phyloP scores from a whole-genome alignment of 2,113 vertebrate genomes.

The Scomber colias region DNA sequence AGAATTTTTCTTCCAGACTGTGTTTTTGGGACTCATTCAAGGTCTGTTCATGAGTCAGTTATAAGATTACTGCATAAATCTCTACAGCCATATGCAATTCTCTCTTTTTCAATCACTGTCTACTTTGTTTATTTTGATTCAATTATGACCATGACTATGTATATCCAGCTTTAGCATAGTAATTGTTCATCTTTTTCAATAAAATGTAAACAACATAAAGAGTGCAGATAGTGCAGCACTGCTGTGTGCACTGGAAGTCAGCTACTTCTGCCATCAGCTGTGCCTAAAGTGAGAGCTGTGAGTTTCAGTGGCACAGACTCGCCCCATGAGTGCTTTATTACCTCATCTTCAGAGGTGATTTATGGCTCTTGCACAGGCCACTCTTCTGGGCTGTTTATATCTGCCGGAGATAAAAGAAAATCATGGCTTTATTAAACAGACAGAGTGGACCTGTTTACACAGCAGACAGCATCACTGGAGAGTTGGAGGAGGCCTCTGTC shows the following conservation, averaged over 20 bases:
- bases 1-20: slow-evolving; percentile 52
- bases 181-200: slow-evolving; percentile 13
- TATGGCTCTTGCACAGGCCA: slow-evolving; percentile 59
- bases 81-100: background rate
- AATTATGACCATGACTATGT: slow-evolving; percentile 8
- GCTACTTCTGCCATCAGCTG: slow-evolving; percentile 58
- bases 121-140: slow-evolving; percentile 21
- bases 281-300: slow-evolving; percentile 43
- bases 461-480: slow-evolving; percentile 49
- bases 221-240: slow-evolving; percentile 24
- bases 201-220: background rate
- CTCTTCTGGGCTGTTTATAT: slow-evolving; percentile 75
- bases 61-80: slow-evolving; percentile 40
- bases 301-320: slow-evolving; percentile 43
- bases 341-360: slow-evolving; percentile 74
- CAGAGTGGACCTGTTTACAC: slow-evolving; percentile 66
- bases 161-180: slow-evolving; percentile 1
- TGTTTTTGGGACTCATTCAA: slow-evolving; percentile 45
- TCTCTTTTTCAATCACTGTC: slow-evolving; percentile 10
- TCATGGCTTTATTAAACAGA: slow-evolving; percentile 72
- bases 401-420: slow-evolving; percentile 78
- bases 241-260: slow-evolving; percentile 32
- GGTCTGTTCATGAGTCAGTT: slow-evolving; percentile 43
- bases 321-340: slow-evolving; percentile 71
- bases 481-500: slow-evolving; percentile 51